Percentiles rank a stretch among this genome's conserved stretches.
Conservation (phyloP, 1,140 invertebrate genomes). For the Bilobella aurantiaca region DNA sequence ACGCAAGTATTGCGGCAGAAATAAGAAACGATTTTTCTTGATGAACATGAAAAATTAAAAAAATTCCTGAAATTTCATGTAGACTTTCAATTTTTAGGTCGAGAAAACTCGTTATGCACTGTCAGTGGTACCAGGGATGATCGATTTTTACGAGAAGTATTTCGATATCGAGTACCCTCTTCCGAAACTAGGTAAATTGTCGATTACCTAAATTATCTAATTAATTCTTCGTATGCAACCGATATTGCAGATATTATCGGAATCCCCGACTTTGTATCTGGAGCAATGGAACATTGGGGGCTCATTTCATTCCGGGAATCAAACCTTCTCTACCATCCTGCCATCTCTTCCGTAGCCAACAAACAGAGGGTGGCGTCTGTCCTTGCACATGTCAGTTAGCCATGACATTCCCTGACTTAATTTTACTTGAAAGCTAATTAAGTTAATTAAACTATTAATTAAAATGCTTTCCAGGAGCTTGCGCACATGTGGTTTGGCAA, state of each 20-base stretch:
- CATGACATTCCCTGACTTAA: background rate
- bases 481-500: constrained; percentile 90
- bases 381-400: constrained; percentile 58
- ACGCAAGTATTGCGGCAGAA: background rate
- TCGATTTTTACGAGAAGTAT: constrained; percentile 76
- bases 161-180: constrained; percentile 76
- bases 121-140: constrained; percentile 61
- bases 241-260: constrained; percentile 69
- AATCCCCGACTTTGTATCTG: constrained; percentile 66
- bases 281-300: constrained; percentile 66
- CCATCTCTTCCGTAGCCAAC: constrained; percentile 57
- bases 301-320: constrained; percentile 73
- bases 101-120: constrained; percentile 66
- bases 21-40: too few relatives aligned
- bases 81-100: constrained; percentile 8
- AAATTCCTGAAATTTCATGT: background rate
- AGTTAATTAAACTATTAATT: background rate
- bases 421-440: background rate
- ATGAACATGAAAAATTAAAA: background rate
- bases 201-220: background rate
- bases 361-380: constrained; percentile 68
- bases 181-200: constrained; percentile 62
- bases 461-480: constrained; percentile 45
- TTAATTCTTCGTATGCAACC: constrained; percentile 13
- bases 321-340: constrained; percentile 60